A percentile compares a stretch with the other conserved stretches of the same genome.
These are phyloP conservation scores for Poliocrania exsul DNA, from an alignment of 2,797 vertebrate genomes.

Conservation along the genomic window DNA sequence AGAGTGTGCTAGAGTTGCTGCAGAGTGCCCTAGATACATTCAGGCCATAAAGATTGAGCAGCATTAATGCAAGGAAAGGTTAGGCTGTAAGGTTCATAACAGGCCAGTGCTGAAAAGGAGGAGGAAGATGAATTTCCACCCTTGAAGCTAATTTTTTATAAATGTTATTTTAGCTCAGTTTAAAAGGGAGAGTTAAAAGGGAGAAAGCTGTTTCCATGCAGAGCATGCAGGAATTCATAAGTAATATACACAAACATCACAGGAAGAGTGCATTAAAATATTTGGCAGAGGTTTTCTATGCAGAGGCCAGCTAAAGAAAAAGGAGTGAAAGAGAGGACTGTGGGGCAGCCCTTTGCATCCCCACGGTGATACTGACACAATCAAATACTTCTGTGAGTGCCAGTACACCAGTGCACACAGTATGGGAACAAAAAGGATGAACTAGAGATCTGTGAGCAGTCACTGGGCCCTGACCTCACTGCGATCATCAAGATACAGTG, in stretches of 20 bases:
- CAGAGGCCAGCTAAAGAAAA: neutral
- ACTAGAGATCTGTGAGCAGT: neutral
- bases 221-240: fast-evolving
- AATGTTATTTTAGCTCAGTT: neutral
- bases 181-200: neutral
- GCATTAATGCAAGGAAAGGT: neutral
- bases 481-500: fast-evolving
- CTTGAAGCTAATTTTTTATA: neutral
- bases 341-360: neutral
- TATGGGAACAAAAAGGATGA: neutral
- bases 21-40: conserved; percentile 70
- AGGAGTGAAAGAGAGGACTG: neutral
- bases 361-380: fast-evolving
- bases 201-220: neutral
- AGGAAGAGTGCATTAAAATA: neutral
- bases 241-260: neutral
- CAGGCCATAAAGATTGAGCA: neutral
- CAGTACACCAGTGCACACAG: too few relatives aligned
- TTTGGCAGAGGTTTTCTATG: neutral
- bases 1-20: conserved; percentile 19
- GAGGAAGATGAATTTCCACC: neutral
- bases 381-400: neutral
- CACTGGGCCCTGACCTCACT: neutral
- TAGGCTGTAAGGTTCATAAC: neutral
- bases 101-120: neutral